Evolutionary conservation across 1,140 invertebrate species (phyloP), one percentile per base, ranked within the genome.

Genomic region (Papilio xuthus): DNA sequence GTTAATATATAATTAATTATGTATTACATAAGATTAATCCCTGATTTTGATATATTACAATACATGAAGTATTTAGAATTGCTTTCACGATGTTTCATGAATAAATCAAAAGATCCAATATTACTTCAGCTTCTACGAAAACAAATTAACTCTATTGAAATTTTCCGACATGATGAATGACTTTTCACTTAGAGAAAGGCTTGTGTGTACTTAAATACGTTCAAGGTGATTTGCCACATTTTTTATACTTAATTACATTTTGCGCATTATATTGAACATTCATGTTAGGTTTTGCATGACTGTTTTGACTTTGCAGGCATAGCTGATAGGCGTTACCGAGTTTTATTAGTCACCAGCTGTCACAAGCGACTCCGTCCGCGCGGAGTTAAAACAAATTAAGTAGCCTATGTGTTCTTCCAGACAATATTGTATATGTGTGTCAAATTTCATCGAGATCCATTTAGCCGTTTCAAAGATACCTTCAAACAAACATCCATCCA

Each of bases 131-230:
- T 67, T 67, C 26, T 6, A 18, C 60, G 60, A 28, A 67, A 67
- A 67, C 60, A 67, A 67, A 67, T 67, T 67, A 67, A 67, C 26
- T 67, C 26, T 32, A 28, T 67, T 67, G n/a, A 67, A 67, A 67
- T 60, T 60, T 60, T 20, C 23, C 60, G 60, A 67, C 60, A 67
- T 67, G 60, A 67, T 67, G 60, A 67, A 67, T 67, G 60, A 28
- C 60, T 28, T 63, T 63, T 32, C 60, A 67, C 26, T 67, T 67
- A 67, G 26, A 28, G 60, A 15, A 67, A 67, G 60, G 60, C 60
- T 63, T 63, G 60, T 28, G 53, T 60, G 23, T 63, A 63, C 23
- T 23, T 60, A 26, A 26, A 26, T 53, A 3, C 50, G n/a, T 20
- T 8, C 50, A 20, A 63, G 60, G 26, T 63, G 60, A 63, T 26